These are phyloP conservation scores for Synchiropus splendidus DNA, from an alignment of 2,113 vertebrate species.

Conservation along the genomic window DNA sequence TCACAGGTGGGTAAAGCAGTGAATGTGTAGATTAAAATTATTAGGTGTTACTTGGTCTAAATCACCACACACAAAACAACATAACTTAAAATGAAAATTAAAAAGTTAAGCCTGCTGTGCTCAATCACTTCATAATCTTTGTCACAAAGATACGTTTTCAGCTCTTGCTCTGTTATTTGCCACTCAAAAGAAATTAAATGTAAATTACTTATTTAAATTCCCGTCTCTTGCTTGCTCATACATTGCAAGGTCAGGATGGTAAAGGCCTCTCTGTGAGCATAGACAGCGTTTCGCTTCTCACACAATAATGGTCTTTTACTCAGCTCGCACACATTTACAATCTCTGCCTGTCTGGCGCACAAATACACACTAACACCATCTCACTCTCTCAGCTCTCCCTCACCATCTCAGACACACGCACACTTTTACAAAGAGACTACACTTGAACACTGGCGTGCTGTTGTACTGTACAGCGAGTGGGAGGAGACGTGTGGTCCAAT, in stretches of 20 bases:
- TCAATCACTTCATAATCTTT: too few relatives aligned
- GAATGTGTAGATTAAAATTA: too few relatives aligned
- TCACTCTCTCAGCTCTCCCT: not conserved
- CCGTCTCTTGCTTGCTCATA: too few relatives aligned
- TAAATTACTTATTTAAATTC: too few relatives aligned
- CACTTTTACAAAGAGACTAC: slow-evolving; percentile 36
- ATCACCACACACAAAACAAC: too few relatives aligned
- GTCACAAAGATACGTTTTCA: too few relatives aligned
- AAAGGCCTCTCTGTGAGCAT: slow-evolving; percentile 44
- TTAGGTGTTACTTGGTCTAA: too few relatives aligned
- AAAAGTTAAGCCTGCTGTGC: too few relatives aligned
- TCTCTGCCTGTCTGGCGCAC: slow-evolving; percentile 30
- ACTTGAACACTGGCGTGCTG: slow-evolving; percentile 41
- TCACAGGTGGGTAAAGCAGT: too few relatives aligned
- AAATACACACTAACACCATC: slow-evolving; percentile 19
- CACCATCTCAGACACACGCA: slow-evolving; percentile 14
- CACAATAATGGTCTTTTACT: slow-evolving; percentile 52
- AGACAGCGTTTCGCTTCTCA: slow-evolving; percentile 43
- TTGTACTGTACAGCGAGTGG: slow-evolving; percentile 25
- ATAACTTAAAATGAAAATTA: too few relatives aligned
- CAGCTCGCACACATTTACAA: slow-evolving; percentile 18
- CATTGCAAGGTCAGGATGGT: slow-evolving; percentile 22
- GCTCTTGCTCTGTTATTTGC: too few relatives aligned
- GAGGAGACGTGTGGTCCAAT: slow-evolving; percentile 11
- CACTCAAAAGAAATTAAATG: too few relatives aligned